Evolutionary conservation across 2,113 vertebrate genomes (phyloP).

Genomic region (Cygnus buccinator): DNA sequence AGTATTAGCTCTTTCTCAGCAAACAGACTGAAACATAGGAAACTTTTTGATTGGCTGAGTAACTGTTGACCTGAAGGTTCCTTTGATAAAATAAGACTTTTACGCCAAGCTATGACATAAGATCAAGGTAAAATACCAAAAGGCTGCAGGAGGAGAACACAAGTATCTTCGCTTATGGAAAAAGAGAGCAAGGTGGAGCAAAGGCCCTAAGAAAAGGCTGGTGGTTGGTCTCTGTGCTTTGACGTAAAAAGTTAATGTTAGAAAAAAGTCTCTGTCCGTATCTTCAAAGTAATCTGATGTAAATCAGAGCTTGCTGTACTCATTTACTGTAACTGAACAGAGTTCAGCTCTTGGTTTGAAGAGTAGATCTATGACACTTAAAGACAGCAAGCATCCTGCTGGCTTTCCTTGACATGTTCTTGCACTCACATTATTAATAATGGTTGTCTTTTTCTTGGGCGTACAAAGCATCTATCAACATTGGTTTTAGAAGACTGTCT

Average conservation of each 20-base stretch:
- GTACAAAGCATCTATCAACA: background rate
- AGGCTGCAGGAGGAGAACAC: background rate
- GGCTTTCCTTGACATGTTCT: background rate
- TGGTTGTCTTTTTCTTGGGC: background rate
- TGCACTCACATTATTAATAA: background rate
- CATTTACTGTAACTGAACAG: conserved; percentile 63
- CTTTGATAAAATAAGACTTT: background rate
- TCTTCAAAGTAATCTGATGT: background rate
- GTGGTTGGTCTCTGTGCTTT: conserved; percentile 46
- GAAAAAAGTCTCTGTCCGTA: conserved; percentile 58
- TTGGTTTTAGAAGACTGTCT: background rate
- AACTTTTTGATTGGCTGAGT: background rate
- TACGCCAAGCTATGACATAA: background rate
- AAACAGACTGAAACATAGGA: background rate
- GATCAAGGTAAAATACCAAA: conserved; percentile 18
- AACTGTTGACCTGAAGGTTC: conserved; percentile 20
- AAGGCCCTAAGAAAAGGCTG: background rate
- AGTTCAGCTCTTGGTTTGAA: conserved; percentile 71
- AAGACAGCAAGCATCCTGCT: conserved; percentile 21
- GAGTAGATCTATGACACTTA: conserved; percentile 24
- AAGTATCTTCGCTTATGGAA: background rate
- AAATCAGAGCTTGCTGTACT: conserved; percentile 66
- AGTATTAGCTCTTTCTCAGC: background rate
- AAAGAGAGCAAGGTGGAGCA: background rate
- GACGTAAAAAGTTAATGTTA: conserved; percentile 63